Evolutionary conservation across 2,113 vertebrate species (phyloP).

Genomic region (Bubalus kerabau): DNA sequence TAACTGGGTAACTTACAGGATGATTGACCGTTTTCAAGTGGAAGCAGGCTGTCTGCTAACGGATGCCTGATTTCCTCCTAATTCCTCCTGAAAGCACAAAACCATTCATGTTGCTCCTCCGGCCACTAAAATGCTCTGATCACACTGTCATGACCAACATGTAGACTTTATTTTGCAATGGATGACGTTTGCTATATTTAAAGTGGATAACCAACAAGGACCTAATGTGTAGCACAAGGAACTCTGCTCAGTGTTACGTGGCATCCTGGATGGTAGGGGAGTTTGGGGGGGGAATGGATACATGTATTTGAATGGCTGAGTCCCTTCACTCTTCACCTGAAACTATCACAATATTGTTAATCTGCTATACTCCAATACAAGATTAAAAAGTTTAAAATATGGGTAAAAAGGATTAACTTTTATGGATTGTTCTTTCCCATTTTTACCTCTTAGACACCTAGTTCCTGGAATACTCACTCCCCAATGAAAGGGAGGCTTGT

Average conservation of each 20-base stretch:
- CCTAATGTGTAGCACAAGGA: background rate
- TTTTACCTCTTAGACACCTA: background rate
- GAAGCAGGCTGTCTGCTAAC: background rate
- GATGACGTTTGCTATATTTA: background rate
- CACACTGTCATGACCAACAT: background rate
- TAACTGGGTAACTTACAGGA: background rate
- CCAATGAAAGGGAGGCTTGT: background rate
- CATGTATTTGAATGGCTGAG: background rate
- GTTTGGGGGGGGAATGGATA: background rate
- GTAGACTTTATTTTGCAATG: background rate
- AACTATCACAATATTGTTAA: background rate
- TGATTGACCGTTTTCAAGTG: background rate
- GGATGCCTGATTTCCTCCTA: background rate
- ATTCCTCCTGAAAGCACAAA: constrained; percentile 23
- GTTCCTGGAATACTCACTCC: background rate
- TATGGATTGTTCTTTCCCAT: background rate
- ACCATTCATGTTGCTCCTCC: background rate
- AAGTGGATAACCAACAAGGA: background rate
- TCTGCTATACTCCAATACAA: background rate
- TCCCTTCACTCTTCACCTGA: background rate
- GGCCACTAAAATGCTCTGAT: background rate
- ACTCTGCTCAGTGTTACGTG: background rate
- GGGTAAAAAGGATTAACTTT: background rate
- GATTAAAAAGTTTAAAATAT: background rate
- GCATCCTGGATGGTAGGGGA: background rate